Conservation (phyloP, 2,888 invertebrate genomes). For the Calliopum simillimum region DNA sequence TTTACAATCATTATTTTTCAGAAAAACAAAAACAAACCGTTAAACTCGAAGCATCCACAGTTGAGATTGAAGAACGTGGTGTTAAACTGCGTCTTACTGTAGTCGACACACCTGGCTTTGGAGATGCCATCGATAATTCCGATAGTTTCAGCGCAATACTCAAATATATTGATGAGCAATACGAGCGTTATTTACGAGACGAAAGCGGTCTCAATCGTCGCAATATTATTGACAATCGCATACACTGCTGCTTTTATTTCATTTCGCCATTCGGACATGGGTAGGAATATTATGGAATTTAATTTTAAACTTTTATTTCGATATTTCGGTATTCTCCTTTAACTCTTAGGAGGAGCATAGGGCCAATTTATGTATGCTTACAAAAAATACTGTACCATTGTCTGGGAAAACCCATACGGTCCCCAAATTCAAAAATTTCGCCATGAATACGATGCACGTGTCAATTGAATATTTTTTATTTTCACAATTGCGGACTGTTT, state of each 20-base stretch:
- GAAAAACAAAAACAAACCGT: constrained; percentile 94
- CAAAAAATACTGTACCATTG: too few relatives aligned
- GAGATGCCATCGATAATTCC: constrained; percentile 94
- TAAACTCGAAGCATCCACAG: constrained; percentile 94
- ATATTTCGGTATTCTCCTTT: too few relatives aligned
- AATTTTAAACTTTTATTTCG: neutral
- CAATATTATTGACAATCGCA: constrained; percentile 96
- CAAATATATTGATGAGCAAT: constrained; percentile 97
- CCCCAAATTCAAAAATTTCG: neutral
- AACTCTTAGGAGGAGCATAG: too few relatives aligned
- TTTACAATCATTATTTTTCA: constrained; percentile 57
- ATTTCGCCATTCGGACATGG: constrained; percentile 98
- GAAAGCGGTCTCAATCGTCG: constrained; percentile 96
- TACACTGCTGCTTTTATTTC: constrained; percentile 98
- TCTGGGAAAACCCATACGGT: constrained; percentile 4
- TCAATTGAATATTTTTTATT: neutral
- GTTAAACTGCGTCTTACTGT: constrained; percentile 93
- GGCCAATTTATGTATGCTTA: neutral
- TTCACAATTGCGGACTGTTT: too few relatives aligned
- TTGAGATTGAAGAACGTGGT: constrained; percentile 96
- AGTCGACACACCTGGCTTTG: constrained; percentile 96
- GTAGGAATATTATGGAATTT: constrained; percentile 68
- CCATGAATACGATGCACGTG: too few relatives aligned
- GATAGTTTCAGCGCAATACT: constrained; percentile 94
- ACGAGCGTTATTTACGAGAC: constrained; percentile 89